Conservation (phyloP, 1,140 invertebrate species). For the Drosophila insularis region DNA sequence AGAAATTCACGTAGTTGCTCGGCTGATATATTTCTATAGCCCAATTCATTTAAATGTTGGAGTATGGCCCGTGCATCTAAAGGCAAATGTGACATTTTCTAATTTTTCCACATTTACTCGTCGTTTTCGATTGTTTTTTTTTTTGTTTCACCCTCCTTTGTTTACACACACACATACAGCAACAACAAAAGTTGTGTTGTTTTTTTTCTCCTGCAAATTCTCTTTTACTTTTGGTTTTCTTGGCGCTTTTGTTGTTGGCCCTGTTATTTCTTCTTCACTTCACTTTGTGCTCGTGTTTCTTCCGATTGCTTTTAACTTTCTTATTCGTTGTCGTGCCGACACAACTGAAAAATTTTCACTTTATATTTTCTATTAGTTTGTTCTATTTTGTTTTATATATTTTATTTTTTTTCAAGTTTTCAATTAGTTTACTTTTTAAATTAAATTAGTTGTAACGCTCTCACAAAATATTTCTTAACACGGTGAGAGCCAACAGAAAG, state of each 20-base stretch:
- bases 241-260: constrained; percentile 46
- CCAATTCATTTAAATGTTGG: constrained; percentile 83
- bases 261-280: constrained; percentile 55
- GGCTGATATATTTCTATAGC: constrained; percentile 83
- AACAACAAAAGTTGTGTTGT: constrained; percentile 49
- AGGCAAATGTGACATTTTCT: constrained; percentile 81
- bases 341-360: constrained; percentile 77
- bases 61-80: constrained; percentile 83
- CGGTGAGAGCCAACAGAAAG: too few relatives aligned
- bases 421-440: constrained; percentile 48
- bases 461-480: constrained; percentile 37
- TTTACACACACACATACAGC: constrained; percentile 46
- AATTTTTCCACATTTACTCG: constrained; percentile 46
- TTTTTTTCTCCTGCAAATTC: constrained; percentile 31
- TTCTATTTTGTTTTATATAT: constrained; percentile 39
- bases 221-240: constrained; percentile 54
- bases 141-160: constrained; percentile 33
- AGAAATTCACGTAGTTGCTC: constrained; percentile 84
- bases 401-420: constrained; percentile 23
- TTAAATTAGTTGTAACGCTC: constrained; percentile 39
- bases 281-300: constrained; percentile 61
- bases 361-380: constrained; percentile 54
- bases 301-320: constrained; percentile 20
- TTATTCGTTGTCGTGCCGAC: constrained; percentile 48
- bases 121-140: constrained; percentile 40